phyloP scores from a whole-genome alignment of 2,797 vertebrate genomes.

The Megalops cyprinoides region DNA sequence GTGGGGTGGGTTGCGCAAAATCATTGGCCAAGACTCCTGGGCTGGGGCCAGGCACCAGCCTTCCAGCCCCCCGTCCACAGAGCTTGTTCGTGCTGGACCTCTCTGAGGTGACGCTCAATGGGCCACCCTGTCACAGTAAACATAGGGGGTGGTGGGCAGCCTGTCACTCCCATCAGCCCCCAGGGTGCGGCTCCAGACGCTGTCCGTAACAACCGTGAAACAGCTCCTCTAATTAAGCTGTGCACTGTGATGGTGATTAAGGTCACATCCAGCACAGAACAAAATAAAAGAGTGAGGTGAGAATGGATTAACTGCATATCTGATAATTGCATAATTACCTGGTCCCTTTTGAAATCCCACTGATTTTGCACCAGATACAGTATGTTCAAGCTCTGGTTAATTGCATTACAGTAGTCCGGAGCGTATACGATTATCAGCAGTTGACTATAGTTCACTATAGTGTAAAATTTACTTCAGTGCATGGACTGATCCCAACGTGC shows the following conservation, averaged over 20 bases:
- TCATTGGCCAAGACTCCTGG: background rate
- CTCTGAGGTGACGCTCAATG: background rate
- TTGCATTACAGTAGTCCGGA: too few relatives aligned
- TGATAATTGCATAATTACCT: background rate
- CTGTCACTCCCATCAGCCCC: slow-evolving; percentile 2
- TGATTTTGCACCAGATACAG: too few relatives aligned
- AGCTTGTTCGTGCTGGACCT: slow-evolving; percentile 7
- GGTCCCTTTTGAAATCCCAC: background rate
- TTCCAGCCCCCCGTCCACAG: background rate
- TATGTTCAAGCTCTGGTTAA: too few relatives aligned
- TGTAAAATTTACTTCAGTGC: too few relatives aligned
- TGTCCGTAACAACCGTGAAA: slow-evolving; percentile 6
- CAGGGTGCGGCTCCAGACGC: slow-evolving; percentile 7
- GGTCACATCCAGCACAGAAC: background rate
- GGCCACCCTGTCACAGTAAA: slow-evolving; percentile 1
- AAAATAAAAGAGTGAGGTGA: background rate
- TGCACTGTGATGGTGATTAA: too few relatives aligned
- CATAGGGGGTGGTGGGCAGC: background rate
- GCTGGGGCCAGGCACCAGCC: background rate
- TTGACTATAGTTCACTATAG: background rate
- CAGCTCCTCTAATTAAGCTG: background rate
- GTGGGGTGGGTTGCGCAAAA: background rate
- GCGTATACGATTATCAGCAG: background rate
- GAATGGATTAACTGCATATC: background rate
- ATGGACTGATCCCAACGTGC: background rate